Evolutionary conservation across 2,113 vertebrate genomes (phyloP).

Genomic region (Globicephala melas): DNA sequence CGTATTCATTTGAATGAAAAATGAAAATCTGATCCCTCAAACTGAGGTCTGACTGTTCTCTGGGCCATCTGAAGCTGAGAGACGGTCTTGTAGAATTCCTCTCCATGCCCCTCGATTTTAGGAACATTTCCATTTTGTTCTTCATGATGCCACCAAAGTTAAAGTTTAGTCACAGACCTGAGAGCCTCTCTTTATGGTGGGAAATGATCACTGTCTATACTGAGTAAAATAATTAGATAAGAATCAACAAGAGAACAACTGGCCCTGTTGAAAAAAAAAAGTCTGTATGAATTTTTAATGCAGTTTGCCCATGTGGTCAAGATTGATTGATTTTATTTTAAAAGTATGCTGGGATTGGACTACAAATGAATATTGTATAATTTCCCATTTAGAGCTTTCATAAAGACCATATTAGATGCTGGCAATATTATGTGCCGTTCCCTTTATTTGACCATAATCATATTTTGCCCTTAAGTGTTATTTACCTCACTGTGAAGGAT

Average conservation of each 20-base stretch:
- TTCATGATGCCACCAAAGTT: not conserved
- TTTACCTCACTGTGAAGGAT: conserved; percentile 52
- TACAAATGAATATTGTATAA: not conserved
- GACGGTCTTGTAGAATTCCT: not conserved
- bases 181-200: not conserved
- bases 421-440: conserved; percentile 47
- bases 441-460: conserved; percentile 24
- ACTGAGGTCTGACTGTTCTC: not conserved
- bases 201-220: not conserved
- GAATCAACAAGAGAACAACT: not conserved
- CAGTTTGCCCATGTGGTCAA: not conserved
- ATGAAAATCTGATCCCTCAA: conserved; percentile 30
- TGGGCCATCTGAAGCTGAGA: not conserved
- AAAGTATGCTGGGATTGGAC: not conserved
- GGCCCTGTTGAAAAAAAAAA: not conserved
- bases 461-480: conserved; percentile 65
- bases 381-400: not conserved
- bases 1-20: not conserved
- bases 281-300: not conserved
- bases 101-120: not conserved
- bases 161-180: not conserved
- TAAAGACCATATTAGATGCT: not conserved
- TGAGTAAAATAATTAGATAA: not conserved
- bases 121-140: not conserved
- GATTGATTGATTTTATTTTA: not conserved